Base-by-base conservation (phyloP, 2,797 vertebrate species). In the Sebastiscus albofasciatus region DNA sequence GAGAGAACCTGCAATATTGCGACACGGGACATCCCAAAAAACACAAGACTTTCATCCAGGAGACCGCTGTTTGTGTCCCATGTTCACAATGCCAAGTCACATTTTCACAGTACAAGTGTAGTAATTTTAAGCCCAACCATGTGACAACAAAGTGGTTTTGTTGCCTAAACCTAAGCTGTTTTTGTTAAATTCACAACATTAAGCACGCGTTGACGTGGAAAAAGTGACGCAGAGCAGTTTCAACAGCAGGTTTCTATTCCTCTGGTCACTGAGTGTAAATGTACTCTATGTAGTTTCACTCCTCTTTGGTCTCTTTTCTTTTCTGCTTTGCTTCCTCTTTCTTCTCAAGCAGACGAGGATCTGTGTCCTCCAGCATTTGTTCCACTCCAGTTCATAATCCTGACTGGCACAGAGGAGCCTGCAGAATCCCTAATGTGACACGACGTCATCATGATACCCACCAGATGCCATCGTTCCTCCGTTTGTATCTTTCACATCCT, bases 381-480 rank as follows among this genome's bases (percentile, higher is more conserved):
- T 89, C 78, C 83, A 49, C 74, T 79, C 71, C 65, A 20, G 55
- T 72, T 79, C 65, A 9, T 71, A 12, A 77, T n/a, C 34, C 76
- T 80, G 79, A 83, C 77, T 36, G 75, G 11, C 69, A 67, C 34
- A 1, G 49, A 68, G 56, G 55, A 71, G 55, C 73, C 39, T 11
- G 55, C 68, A 56, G 87, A 89, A 90, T 88, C 49, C 62, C 86
- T 77, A 80, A 88, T 87, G 89, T 75, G 80, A 86, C 83, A 64
- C 18, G 0, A 5, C n/a, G 2, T 29, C 39, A 46, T 29, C 39
- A 46, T 46, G 79, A 90, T 80, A 86, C 79, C 82, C 70, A 69
- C 49, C 65, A 71, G 39, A 68, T 36, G 46, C 60, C 56, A 16
- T 33, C 46, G 33, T 29, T 56, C 46, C 42, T 79, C 22, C 59